Evolutionary conservation across 2,888 invertebrate species (phyloP).

Genomic region (Eupeodes latifasciatus): DNA sequence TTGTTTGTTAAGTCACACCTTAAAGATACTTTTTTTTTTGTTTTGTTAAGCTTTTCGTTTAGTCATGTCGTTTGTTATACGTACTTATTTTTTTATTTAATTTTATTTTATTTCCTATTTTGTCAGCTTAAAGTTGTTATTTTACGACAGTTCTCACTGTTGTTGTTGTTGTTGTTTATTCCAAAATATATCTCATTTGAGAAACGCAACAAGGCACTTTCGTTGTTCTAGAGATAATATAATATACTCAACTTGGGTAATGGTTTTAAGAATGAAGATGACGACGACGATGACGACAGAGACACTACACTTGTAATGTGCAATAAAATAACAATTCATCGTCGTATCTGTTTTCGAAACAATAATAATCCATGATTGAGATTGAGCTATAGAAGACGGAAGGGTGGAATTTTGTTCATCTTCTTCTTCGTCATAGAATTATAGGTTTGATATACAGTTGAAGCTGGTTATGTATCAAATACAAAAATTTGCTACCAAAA

Average conservation of each 20-base stretch:
- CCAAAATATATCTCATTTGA: background rate
- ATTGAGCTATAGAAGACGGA: slow-evolving; percentile 16
- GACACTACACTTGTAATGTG: slow-evolving; percentile 31
- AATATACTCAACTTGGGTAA: background rate
- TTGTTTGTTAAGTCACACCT: slow-evolving; percentile 56
- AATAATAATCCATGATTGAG: slow-evolving; percentile 66
- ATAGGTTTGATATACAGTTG: slow-evolving; percentile 6
- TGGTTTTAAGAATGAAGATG: slow-evolving; percentile 27
- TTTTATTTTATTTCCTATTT: slow-evolving; percentile 44
- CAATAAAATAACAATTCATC: slow-evolving; percentile 74
- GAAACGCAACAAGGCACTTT: slow-evolving; percentile 22
- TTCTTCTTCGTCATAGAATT: background rate
- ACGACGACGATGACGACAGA: no score
- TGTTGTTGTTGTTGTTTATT: slow-evolving; percentile 41
- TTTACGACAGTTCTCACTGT: slow-evolving; percentile 43
- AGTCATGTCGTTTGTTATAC: background rate
- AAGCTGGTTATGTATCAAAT: background rate
- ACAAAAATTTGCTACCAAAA: no score
- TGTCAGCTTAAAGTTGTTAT: slow-evolving; percentile 41
- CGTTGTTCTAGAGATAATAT: background rate
- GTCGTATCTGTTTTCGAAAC: slow-evolving; percentile 70
- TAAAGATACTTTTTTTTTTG: slow-evolving; percentile 25
- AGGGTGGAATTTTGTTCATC: background rate
- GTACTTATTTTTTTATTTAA: background rate
- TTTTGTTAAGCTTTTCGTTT: slow-evolving; percentile 42